Conservation (phyloP, 2,888 invertebrate genomes). For the Temnothorax ravouxi region DNA sequence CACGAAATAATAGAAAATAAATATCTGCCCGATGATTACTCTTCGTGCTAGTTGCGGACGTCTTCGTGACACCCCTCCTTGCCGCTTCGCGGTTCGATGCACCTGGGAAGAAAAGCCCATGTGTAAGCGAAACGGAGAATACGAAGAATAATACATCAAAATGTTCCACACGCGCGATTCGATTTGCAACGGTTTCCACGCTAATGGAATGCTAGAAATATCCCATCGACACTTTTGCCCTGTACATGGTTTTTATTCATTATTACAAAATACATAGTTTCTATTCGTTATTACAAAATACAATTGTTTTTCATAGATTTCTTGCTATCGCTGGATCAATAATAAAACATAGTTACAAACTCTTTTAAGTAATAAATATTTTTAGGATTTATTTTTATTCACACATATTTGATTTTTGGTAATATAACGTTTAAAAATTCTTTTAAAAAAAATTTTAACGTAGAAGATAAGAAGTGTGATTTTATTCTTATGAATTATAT, state of each 20-base stretch:
- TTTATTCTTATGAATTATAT: not conserved
- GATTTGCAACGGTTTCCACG: constrained; percentile 47
- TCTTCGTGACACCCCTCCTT: constrained; percentile 70
- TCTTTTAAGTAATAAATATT: not conserved
- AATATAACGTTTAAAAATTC: not conserved
- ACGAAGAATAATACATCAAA: constrained; percentile 55
- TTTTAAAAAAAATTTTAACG: not conserved
- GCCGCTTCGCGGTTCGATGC: constrained; percentile 71
- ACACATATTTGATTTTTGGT: not conserved
- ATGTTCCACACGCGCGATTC: constrained; percentile 54
- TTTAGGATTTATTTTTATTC: not conserved
- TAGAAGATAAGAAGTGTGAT: not conserved
- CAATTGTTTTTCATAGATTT: not conserved
- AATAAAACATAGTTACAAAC: not conserved
- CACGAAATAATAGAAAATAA: constrained; percentile 83
- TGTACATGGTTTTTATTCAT: not conserved
- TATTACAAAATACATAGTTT: not conserved
- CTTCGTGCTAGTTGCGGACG: constrained; percentile 69
- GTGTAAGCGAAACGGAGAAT: constrained; percentile 29
- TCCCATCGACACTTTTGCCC: constrained; percentile 38
- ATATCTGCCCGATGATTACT: constrained; percentile 81
- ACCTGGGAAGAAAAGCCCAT: constrained; percentile 67
- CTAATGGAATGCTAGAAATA: constrained; percentile 35
- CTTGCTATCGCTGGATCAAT: not conserved
- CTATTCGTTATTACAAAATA: not conserved